A percentile compares a stretch with the other conserved stretches of the same genome.
These are phyloP conservation scores for Menidia menidia DNA, from an alignment of 2,797 vertebrate genomes.

Conservation along the genomic window DNA sequence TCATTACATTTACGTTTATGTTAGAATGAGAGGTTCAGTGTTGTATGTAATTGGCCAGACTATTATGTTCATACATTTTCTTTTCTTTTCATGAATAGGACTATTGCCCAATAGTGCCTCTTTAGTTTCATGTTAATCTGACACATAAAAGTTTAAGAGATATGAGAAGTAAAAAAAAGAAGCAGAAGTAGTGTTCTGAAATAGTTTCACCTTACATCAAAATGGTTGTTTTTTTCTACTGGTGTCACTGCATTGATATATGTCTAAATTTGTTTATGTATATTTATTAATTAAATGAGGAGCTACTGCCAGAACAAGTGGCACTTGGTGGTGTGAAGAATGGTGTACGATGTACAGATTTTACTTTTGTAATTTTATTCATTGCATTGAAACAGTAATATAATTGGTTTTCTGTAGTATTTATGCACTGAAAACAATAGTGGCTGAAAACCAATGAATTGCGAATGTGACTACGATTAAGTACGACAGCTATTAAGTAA, in stretches of 20 bases:
- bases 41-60: no score
- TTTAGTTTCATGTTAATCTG: no score
- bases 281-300: not conserved
- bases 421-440: no score
- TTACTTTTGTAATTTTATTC: not conserved
- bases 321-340: not conserved
- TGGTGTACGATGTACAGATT: not conserved
- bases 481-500: no score
- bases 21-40: no score
- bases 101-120: no score
- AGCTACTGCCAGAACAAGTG: not conserved
- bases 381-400: no score
- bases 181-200: not conserved
- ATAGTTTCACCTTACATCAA: not conserved
- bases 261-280: not conserved
- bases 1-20: no score
- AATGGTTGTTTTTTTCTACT: not conserved
- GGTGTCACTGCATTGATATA: not conserved
- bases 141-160: no score
- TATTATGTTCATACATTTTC: no score
- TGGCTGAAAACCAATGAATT: not conserved
- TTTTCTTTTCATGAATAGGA: no score
- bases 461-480: not conserved
- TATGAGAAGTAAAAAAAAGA: not conserved
- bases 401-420: no score